Conservation (phyloP, 2,888 invertebrate genomes). For the Troglohyphantes excavatus region DNA sequence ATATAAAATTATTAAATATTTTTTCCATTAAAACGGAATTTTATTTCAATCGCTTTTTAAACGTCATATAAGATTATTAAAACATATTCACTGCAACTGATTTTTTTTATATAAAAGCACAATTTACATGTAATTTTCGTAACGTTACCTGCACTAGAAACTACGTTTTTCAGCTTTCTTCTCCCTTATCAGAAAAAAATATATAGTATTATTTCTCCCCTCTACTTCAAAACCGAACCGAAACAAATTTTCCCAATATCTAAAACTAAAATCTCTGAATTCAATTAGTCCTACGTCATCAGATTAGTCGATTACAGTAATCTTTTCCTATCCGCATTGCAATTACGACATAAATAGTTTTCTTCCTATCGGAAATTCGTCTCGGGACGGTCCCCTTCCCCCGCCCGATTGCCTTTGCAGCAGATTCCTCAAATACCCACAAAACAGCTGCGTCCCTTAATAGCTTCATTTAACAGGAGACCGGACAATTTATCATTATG, state of each 20-base stretch:
- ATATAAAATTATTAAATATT: too few relatives aligned
- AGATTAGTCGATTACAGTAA: neutral
- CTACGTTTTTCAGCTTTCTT: too few relatives aligned
- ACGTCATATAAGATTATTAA: too few relatives aligned
- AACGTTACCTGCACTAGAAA: too few relatives aligned
- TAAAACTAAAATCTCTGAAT: constrained; percentile 5
- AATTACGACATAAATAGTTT: constrained; percentile 21
- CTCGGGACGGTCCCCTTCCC: neutral
- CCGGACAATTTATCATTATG: constrained; percentile 66
- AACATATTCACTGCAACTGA: too few relatives aligned
- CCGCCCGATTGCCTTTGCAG: constrained; percentile 9
- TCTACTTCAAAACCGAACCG: too few relatives aligned
- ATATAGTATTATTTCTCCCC: too few relatives aligned
- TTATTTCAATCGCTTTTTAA: too few relatives aligned
- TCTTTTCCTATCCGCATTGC: neutral
- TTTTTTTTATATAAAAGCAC: too few relatives aligned
- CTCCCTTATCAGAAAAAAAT: too few relatives aligned
- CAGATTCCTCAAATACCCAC: constrained; percentile 52
- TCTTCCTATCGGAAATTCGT: neutral
- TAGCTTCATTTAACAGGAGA: constrained; percentile 75
- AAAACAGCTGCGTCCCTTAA: constrained; percentile 62
- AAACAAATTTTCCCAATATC: neutral
- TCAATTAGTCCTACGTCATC: constrained; percentile 14
- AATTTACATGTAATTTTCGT: too few relatives aligned
- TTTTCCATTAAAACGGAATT: too few relatives aligned